Base-by-base conservation (phyloP, 2,113 vertebrate genomes). In the Dascyllus trimaculatus region DNA sequence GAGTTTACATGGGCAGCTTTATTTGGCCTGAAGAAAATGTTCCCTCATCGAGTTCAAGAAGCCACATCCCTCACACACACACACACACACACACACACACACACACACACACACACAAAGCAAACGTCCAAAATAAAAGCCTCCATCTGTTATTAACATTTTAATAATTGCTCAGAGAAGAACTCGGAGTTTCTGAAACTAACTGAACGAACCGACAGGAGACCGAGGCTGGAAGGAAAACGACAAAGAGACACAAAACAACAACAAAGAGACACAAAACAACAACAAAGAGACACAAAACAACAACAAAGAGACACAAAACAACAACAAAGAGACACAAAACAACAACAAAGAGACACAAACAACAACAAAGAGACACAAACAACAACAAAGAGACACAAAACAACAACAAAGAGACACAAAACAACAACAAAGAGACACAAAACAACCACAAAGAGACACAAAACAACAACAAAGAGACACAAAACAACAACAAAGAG, bases 21-120 rank as follows among this genome's bases (percentile, higher is more conserved):
- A 91, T 91, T 91, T 86, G 88, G 88, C 80, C 75, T 53, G 65
- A 68, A 81, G 78, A 89, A 82, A 89, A 89, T 86, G 85, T 88
- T 81, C 60, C 78, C 64, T 85, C 80, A 80, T 63, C 75, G 80
- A 81, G 78, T 74, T 81, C 80, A 71, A 67, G 71, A 82, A 90
- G 81, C 88, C 90, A 89, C 90, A 91, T 72, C 72, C 74, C 77
- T 22, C 78, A 63, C 59, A 58, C 72, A 26, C 74, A 61, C 58
- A 58, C 64, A 70, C 73, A 56, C 63, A 26, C 59, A 58, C 25
- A 45, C 35, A 40, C 35, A 29, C 53, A 52, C 54, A 62, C 46
- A 70, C 52, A 62, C 18, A 52, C 13, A 52, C 22, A 52, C 53
- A 54, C 74, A 8, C 15, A 43, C 40, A 43, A 1, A 35, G 32